Conservation (phyloP, 2,888 invertebrate species). For the Kryphioiulus occultus region DNA sequence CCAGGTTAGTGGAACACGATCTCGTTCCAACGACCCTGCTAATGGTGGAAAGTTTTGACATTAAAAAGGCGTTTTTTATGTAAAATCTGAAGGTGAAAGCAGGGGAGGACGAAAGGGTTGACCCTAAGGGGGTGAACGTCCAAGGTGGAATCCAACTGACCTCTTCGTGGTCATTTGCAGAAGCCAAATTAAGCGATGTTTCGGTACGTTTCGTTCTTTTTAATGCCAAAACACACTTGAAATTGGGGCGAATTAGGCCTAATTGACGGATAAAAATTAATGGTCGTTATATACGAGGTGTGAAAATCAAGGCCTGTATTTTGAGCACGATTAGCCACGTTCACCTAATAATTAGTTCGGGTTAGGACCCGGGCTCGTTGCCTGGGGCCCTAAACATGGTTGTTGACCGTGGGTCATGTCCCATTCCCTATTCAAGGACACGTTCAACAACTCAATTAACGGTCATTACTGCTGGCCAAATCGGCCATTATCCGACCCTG, state of each 20-base stretch:
- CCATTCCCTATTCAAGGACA: neutral
- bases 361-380: neutral
- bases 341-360: neutral
- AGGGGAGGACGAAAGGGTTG: neutral
- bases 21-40: neutral
- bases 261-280: neutral
- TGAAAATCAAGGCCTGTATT: neutral
- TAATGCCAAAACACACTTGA: neutral
- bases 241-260: neutral
- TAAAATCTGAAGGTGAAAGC: neutral
- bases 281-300: neutral
- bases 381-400: neutral
- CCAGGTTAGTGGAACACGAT: neutral
- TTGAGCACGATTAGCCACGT: neutral
- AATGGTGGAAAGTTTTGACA: neutral
- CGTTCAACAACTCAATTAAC: neutral
- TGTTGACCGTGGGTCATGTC: neutral
- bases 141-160: neutral
- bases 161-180: neutral
- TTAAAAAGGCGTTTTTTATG: neutral
- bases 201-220: neutral
- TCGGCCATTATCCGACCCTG: neutral
- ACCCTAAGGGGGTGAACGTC: neutral
- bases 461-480: neutral
- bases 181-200: too few species aligned